Evolutionary conservation across 2,797 vertebrate genomes (phyloP), one percentile per base, ranked within the genome.

Genomic region (Varecia variegata): DNA sequence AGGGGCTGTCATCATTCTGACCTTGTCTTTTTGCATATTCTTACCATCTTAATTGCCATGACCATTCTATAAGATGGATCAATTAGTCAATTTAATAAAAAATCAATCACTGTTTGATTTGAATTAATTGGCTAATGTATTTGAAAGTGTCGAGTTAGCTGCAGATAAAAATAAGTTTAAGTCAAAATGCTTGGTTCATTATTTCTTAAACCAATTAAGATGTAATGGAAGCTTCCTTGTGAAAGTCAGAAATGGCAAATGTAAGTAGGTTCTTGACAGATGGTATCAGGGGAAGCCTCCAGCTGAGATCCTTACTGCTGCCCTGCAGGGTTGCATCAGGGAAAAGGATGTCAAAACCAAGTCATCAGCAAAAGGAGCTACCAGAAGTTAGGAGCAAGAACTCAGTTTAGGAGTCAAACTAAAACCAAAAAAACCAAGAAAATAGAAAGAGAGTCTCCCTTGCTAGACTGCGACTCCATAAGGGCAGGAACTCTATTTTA

Each of bases 61-160:
- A 35, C 9, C n/a, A 81, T 38, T 92, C 35, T 79, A 40, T 60
- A 40, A 45, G 30, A 40, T 54, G 60, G 7, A 85, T 8, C 4
- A 47, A 27, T 94, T 50, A 81, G n/a, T 93, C 73, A 80, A 80
- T n/a, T 94, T 93, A 89, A 71, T 81, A 80, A 92, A 80, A 73
- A 77, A 71, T 9, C 21, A 90, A 18, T 83, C 47, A 60, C 5
- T 73, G 4, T 71, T 85, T 89, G 30, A 95, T 83, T 92, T 74
- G 7, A 54, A 93, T 73, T 80, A 81, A 84, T 40, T 94, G 81
- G 40, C 77, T 87, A 90, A 73, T 45, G n/a, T 76, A 54, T 92
- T 95, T 50, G 43, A 52, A 96, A 93, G 52, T 84, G 25, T 35
- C 77, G 10, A 67, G 47, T 92, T 71, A 71, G 15, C 76, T 95